Evolutionary conservation across 2,888 invertebrate species (phyloP).

Genomic region (Dinocampus coccinellae): DNA sequence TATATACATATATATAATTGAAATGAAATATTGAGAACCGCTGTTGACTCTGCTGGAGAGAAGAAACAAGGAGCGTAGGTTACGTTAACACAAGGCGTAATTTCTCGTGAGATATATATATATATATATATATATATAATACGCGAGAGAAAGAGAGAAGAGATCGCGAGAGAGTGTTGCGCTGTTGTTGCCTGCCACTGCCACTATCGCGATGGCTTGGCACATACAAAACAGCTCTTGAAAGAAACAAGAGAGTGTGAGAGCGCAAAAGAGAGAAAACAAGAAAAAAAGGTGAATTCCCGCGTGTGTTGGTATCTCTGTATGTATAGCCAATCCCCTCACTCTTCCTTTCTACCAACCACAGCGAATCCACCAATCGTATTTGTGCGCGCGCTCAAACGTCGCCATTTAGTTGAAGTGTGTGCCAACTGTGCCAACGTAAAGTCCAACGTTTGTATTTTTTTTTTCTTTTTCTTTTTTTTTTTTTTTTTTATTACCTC

Average conservation of each 20-base stretch:
- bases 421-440: conserved; percentile 25
- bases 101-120: conserved; percentile 32
- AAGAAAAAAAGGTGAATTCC: neutral
- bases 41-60: conserved; percentile 18
- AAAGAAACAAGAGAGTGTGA: neutral
- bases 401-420: conserved; percentile 11
- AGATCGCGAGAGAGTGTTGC: conserved; percentile 8
- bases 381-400: neutral
- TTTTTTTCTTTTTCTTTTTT: too few species aligned
- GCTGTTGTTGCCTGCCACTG: neutral
- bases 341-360: too few species aligned
- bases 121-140: conserved; percentile 1
- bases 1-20: neutral
- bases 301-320: conserved; percentile 12
- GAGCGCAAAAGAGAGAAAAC: neutral
- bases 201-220: conserved; percentile 1
- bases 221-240: conserved; percentile 10
- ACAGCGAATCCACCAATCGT: neutral
- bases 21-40: conserved; percentile 29
- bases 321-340: neutral
- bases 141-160: neutral
- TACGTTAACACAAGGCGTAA: conserved; percentile 45
- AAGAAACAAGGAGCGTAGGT: conserved; percentile 40
- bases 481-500: too few species aligned
- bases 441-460: neutral